Conservation (phyloP, 1,140 invertebrate genomes). For the Catajapyx aquilonaris region DNA sequence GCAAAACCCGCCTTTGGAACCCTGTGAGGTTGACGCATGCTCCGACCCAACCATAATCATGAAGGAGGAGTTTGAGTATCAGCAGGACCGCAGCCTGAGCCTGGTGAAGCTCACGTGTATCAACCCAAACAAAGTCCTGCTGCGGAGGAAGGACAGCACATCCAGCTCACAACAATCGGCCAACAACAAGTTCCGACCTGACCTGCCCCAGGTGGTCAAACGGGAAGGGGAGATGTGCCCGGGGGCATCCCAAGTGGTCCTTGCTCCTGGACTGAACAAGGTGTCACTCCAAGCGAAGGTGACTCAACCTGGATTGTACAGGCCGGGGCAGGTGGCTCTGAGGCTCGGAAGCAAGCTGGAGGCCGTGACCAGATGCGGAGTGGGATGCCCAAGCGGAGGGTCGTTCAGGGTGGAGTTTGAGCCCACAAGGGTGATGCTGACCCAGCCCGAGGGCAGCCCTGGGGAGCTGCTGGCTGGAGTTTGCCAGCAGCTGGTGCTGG, state of each 20-base stretch:
- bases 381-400: constrained; percentile 24
- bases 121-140: constrained; percentile 9
- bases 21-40: no score
- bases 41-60: no score
- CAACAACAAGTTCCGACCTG: no score
- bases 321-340: constrained; percentile 20
- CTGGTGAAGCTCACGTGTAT: constrained; percentile 35
- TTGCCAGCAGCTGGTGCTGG: constrained; percentile 22
- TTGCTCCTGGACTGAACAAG: constrained; percentile 52
- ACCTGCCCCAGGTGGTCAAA: no score
- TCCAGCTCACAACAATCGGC: no score
- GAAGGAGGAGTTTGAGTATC: constrained; percentile 45
- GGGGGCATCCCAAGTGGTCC: no score
- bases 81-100: constrained; percentile 52
- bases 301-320: constrained; percentile 20
- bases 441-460: constrained; percentile 20
- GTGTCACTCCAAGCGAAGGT: constrained; percentile 36
- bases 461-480: constrained; percentile 32
- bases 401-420: constrained; percentile 32
- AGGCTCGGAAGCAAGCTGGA: constrained; percentile 27
- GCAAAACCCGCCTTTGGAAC: no score
- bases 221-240: no score
- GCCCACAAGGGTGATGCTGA: constrained; percentile 25
- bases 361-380: constrained; percentile 37
- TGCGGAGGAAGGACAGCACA: no score